phyloP scores from a whole-genome alignment of 2,797 vertebrate species.

The Perodicticus potto region DNA sequence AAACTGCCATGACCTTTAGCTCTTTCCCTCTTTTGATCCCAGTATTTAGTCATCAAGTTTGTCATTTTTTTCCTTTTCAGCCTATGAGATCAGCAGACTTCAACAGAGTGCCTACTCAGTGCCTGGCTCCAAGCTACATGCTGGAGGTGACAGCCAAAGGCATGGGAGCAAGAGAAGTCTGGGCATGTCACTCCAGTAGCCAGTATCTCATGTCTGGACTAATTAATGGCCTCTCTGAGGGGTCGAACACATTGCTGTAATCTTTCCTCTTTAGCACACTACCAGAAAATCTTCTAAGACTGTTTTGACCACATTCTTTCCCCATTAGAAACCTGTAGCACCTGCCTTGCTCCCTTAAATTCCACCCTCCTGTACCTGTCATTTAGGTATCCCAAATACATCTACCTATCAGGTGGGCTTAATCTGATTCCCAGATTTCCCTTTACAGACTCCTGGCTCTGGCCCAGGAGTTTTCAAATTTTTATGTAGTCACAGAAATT shows the following conservation, averaged over 20 bases:
- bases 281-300: background rate
- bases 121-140: background rate
- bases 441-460: background rate
- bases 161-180: background rate
- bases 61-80: background rate
- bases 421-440: background rate
- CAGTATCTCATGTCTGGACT: background rate
- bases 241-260: background rate
- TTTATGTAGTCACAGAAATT: background rate
- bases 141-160: background rate
- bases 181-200: background rate
- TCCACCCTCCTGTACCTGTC: background rate
- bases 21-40: constrained; percentile 17
- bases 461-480: background rate
- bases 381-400: background rate
- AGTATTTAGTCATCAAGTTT: background rate
- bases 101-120: background rate
- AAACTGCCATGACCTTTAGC: constrained; percentile 5
- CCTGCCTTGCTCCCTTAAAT: background rate
- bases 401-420: background rate
- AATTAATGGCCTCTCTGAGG: background rate
- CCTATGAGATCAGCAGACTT: background rate
- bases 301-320: background rate
- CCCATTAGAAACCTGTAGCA: background rate
- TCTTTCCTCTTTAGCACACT: background rate